phyloP scores from a whole-genome alignment of 2,113 vertebrate species.

The Psilopsiagon aurifrons region DNA sequence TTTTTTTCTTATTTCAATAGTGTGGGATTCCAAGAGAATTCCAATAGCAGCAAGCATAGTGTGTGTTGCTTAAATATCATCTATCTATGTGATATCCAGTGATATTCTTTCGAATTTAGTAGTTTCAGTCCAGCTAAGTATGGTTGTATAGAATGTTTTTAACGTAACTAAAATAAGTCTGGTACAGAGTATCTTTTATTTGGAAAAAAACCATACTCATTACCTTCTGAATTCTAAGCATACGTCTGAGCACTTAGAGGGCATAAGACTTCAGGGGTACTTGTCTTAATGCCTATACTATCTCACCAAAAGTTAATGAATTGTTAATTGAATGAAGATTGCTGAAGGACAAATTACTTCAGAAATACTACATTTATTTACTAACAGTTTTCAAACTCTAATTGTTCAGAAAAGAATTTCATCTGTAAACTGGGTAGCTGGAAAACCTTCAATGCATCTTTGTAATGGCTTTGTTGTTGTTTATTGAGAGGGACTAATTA shows the following conservation, averaged over 20 bases:
- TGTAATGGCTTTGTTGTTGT: constrained; percentile 84
- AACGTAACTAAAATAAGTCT: neutral
- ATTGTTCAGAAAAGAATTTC: constrained; percentile 57
- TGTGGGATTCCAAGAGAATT: neutral
- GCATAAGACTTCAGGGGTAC: neutral
- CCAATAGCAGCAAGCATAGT: neutral
- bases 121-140: neutral
- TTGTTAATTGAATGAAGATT: constrained; percentile 1
- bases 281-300: neutral
- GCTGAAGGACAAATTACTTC: constrained; percentile 36
- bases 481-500: constrained; percentile 92
- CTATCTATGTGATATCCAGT: neutral
- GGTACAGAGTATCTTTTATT: neutral
- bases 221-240: neutral
- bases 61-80: neutral
- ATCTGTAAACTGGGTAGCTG: constrained; percentile 60
- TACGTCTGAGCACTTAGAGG: neutral
- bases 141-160: neutral
- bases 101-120: neutral
- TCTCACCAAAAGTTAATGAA: constrained; percentile 41
- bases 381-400: constrained; percentile 44
- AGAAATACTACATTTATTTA: constrained; percentile 9
- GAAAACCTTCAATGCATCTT: constrained; percentile 74
- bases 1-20: neutral
- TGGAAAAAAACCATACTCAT: neutral